Conservation (phyloP, 2,888 invertebrate species). For the Pinctada fucata region DNA sequence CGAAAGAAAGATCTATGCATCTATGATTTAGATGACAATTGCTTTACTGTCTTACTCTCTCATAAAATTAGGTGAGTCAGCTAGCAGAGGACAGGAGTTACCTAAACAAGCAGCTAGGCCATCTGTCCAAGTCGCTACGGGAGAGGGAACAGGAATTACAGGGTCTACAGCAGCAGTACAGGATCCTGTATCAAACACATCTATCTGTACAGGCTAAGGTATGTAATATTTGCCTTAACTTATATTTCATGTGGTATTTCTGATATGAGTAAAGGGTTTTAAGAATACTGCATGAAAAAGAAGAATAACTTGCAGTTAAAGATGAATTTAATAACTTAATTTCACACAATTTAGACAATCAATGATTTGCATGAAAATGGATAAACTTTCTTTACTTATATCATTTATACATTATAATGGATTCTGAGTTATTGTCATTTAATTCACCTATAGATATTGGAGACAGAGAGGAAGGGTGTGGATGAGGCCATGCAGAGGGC, state of each 20-base stretch:
- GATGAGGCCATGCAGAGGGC: constrained; percentile 38
- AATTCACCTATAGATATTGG: constrained; percentile 24
- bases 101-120: constrained; percentile 65
- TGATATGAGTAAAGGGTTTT: too few relatives aligned
- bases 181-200: constrained; percentile 61
- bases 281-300: too few relatives aligned
- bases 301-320: not conserved
- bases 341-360: too few relatives aligned
- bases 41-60: too few relatives aligned
- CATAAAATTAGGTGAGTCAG: constrained; percentile 63
- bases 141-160: constrained; percentile 67
- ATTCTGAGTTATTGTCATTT: too few relatives aligned
- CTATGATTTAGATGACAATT: too few relatives aligned
- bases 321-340: too few relatives aligned
- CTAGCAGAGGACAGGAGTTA: constrained; percentile 70
- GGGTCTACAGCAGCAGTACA: constrained; percentile 61
- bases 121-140: constrained; percentile 63
- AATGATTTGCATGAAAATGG: too few relatives aligned
- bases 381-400: too few relatives aligned
- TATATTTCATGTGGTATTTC: too few relatives aligned
- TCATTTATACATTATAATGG: too few relatives aligned
- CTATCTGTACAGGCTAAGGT: constrained; percentile 64
- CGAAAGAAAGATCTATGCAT: too few relatives aligned
- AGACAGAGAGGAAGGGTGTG: constrained; percentile 33
- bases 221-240: not conserved